These are phyloP conservation scores for Erithacus rubecula DNA, from an alignment of 2,797 vertebrate genomes.

Conservation along the genomic window DNA sequence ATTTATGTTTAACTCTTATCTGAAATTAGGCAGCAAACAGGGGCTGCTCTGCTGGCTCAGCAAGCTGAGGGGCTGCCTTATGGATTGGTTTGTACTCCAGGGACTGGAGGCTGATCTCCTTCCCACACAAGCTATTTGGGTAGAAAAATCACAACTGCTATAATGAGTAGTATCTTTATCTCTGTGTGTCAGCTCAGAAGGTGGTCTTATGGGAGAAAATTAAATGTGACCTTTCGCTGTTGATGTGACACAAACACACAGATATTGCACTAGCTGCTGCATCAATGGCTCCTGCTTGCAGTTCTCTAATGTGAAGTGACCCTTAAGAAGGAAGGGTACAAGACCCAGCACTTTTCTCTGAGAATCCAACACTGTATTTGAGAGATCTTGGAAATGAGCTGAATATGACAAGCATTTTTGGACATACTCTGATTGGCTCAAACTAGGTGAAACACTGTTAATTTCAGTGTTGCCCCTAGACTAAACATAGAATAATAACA, in stretches of 20 bases:
- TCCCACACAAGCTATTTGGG: constrained; percentile 13
- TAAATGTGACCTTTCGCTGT: constrained; percentile 23
- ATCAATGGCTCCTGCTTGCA: background rate
- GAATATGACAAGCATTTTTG: background rate
- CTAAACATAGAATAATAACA: background rate
- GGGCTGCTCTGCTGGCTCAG: constrained; percentile 39
- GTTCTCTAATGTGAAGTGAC: background rate
- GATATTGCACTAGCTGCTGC: background rate
- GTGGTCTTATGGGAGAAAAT: constrained; percentile 39
- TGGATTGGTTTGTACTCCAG: background rate
- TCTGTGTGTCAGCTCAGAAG: constrained; percentile 14
- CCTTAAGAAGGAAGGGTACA: background rate
- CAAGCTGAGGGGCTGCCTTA: background rate
- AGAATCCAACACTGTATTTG: background rate
- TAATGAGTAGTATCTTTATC: constrained; percentile 54
- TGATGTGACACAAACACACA: background rate
- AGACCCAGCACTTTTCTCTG: background rate
- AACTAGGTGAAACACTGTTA: background rate
- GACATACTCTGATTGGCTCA: background rate
- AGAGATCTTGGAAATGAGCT: background rate
- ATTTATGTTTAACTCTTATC: constrained; percentile 43
- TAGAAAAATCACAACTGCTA: constrained; percentile 34
- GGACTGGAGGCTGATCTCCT: constrained; percentile 4
- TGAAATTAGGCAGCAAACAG: constrained; percentile 6
- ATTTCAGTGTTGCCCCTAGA: background rate